phyloP scores from a whole-genome alignment of 2,888 invertebrate species.

The Pseudeuparius sepicola region DNA sequence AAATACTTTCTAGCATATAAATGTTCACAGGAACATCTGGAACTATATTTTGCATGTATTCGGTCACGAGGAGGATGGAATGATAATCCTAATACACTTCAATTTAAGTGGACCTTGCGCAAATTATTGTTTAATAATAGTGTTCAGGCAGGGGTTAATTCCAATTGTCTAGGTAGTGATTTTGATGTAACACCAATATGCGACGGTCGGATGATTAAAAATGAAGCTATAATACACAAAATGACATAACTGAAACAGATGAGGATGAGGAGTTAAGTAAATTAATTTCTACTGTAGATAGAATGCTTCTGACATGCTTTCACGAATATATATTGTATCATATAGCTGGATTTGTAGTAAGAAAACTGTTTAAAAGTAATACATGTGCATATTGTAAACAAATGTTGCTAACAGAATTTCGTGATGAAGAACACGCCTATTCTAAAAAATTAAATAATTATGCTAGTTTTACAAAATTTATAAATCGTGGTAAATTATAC shows the following conservation, averaged over 20 bases:
- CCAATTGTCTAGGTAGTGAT: constrained; percentile 11
- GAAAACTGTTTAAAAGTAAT: too few relatives aligned
- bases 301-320: constrained; percentile 9
- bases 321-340: constrained; percentile 14
- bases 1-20: too few relatives aligned
- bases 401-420: constrained; percentile 9
- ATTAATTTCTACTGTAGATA: constrained; percentile 12
- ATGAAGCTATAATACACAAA: too few relatives aligned
- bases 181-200: constrained; percentile 11
- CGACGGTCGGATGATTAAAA: constrained; percentile 5
- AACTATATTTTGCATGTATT: too few relatives aligned
- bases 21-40: too few relatives aligned
- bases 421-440: constrained; percentile 3
- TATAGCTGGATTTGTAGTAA: constrained; percentile 8
- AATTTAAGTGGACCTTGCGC: constrained; percentile 16
- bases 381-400: constrained; percentile 9
- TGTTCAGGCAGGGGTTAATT: constrained; percentile 11
- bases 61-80: too few relatives aligned
- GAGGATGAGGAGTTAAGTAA: constrained; percentile 11
- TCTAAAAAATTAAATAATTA: constrained; percentile 9
- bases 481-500: constrained; percentile 14
- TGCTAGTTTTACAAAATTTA: constrained; percentile 14
- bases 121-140: constrained; percentile 14
- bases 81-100: constrained; percentile 11
- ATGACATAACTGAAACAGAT: neutral